phyloP scores from a whole-genome alignment of 1,140 invertebrate species.

The Drosophila setifemur region DNA sequence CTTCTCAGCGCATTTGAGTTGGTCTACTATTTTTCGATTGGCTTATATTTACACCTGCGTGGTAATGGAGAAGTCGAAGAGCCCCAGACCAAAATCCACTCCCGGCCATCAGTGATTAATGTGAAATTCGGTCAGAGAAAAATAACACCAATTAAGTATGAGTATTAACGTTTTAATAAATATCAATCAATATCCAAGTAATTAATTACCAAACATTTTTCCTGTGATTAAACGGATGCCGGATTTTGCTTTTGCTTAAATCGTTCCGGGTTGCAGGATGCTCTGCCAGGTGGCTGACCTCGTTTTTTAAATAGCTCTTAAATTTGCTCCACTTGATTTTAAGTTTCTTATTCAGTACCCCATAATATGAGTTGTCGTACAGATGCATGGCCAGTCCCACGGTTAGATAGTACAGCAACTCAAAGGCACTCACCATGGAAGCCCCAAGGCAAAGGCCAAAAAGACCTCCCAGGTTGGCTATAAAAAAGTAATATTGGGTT shows the following conservation, averaged over 20 bases:
- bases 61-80: not conserved
- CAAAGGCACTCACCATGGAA: constrained; percentile 81
- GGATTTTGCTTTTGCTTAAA: not conserved
- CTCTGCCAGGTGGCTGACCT: constrained; percentile 27
- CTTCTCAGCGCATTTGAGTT: constrained; percentile 79
- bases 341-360: constrained; percentile 18
- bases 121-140: constrained; percentile 39
- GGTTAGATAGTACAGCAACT: constrained; percentile 81
- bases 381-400: constrained; percentile 65
- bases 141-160: constrained; percentile 51
- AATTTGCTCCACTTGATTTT: constrained; percentile 20
- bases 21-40: constrained; percentile 79
- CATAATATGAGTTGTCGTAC: constrained; percentile 63
- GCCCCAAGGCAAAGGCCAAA: constrained; percentile 81
- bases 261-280: not conserved
- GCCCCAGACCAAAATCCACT: not conserved
- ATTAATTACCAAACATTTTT: constrained; percentile 47
- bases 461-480: constrained; percentile 80
- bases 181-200: not conserved
- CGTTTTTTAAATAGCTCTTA: constrained; percentile 46
- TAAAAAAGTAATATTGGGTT: not conserved
- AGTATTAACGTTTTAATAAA: constrained; percentile 12
- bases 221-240: constrained; percentile 47
- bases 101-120: constrained; percentile 4
- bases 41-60: constrained; percentile 58